Conservation (phyloP, 2,113 vertebrate species). For the Limanda limanda region DNA sequence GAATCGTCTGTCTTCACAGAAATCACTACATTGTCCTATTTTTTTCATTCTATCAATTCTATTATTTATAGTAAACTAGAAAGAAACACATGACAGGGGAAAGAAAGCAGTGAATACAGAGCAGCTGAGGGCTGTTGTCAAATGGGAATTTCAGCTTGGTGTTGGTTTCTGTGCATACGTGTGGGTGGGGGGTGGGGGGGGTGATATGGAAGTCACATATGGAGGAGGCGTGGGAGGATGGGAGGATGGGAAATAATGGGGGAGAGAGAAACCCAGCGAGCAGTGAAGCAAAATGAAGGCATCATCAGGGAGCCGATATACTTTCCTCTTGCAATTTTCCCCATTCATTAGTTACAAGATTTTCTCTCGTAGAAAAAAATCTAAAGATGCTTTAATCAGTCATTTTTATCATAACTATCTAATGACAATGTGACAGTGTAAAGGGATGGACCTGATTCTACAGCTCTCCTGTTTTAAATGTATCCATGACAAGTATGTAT, state of each 20-base stretch:
- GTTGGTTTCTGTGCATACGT: background rate
- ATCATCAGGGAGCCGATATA: background rate
- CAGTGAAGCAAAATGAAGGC: background rate
- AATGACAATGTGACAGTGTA: no score
- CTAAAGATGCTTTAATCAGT: no score
- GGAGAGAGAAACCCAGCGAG: background rate
- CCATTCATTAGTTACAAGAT: no score
- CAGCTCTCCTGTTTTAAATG: no score
- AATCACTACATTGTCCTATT: no score
- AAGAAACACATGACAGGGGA: no score
- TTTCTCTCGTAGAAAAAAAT: no score
- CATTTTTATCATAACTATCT: no score
- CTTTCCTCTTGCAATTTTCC: background rate
- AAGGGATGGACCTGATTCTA: no score
- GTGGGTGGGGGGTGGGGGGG: no score
- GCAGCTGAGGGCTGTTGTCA: background rate
- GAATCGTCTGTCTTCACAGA: background rate
- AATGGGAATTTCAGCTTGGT: background rate
- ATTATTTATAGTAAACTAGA: background rate
- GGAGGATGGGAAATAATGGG: background rate
- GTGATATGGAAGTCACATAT: background rate
- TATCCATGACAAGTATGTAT: no score
- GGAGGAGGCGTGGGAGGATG: background rate
- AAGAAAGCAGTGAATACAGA: no score
- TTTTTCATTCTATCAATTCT: background rate